Evolutionary conservation across 2,888 invertebrate species (phyloP).

Genomic region (Drosophila incognita): DNA sequence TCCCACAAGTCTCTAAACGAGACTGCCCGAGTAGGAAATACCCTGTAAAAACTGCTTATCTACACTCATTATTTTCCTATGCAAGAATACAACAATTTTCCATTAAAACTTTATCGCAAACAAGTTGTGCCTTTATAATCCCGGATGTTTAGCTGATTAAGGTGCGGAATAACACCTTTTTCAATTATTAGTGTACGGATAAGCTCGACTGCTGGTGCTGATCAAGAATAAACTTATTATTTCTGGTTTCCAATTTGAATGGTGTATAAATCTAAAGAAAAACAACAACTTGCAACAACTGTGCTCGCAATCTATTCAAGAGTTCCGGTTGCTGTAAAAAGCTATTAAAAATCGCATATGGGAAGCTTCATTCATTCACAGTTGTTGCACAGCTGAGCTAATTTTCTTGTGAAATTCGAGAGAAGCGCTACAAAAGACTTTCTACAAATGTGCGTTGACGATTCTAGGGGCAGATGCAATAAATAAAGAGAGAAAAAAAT

Average conservation of each 20-base stretch:
- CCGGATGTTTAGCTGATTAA: background rate
- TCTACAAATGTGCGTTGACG: constrained; percentile 44
- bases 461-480: constrained; percentile 53
- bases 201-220: background rate
- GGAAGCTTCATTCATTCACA: constrained; percentile 46
- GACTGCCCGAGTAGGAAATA: background rate
- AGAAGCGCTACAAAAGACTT: constrained; percentile 69
- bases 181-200: background rate
- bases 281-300: background rate
- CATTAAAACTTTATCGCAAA: background rate
- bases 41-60: background rate
- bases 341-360: constrained; percentile 29
- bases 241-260: background rate
- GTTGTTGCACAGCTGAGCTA: constrained; percentile 30
- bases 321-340: constrained; percentile 45
- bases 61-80: background rate
- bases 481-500: constrained; percentile 13
- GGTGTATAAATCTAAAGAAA: background rate
- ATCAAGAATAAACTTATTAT: background rate
- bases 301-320: constrained; percentile 12
- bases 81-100: rapidly evolving
- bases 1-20: constrained; percentile 36
- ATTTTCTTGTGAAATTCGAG: constrained; percentile 56
- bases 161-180: background rate
- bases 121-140: background rate